Evolutionary conservation across 2,113 vertebrate species (phyloP).

Genomic region (Cochlearius cochlearius): DNA sequence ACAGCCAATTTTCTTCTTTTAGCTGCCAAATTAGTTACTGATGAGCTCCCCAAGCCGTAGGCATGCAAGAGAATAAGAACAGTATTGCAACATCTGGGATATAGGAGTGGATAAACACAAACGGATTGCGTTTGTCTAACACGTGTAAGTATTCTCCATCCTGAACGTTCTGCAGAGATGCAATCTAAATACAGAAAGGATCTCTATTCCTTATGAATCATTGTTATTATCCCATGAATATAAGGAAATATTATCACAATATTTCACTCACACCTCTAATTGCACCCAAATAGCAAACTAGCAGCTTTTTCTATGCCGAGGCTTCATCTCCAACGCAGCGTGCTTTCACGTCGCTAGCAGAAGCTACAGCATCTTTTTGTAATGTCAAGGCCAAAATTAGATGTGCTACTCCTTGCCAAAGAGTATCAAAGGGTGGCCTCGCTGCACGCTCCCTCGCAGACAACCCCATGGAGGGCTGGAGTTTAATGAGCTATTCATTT

Average conservation of each 20-base stretch:
- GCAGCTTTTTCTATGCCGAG: accelerated
- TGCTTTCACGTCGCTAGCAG: neutral
- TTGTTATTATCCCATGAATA: neutral
- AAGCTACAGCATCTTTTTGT: neutral
- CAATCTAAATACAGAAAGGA: neutral
- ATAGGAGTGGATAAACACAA: neutral
- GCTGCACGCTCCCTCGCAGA: neutral
- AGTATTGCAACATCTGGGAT: neutral
- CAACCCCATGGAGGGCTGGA: neutral
- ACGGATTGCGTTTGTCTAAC: neutral
- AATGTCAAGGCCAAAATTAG: neutral
- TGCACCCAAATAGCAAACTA: neutral
- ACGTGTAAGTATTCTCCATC: neutral
- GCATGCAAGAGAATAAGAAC: neutral
- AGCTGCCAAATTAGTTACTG: neutral
- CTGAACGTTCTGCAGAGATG: neutral
- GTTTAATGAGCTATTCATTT: neutral
- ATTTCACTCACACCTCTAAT: neutral
- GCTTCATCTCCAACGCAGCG: neutral
- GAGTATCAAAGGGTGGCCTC: neutral
- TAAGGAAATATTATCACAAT: neutral
- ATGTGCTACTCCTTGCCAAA: neutral
- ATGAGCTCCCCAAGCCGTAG: neutral
- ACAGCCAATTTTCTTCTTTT: neutral
- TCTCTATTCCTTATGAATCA: neutral